Percentiles rank a stretch among this genome's conserved stretches.
These are phyloP conservation scores for Chitala chitala DNA, from an alignment of 2,113 vertebrate species.

Conservation along the genomic window DNA sequence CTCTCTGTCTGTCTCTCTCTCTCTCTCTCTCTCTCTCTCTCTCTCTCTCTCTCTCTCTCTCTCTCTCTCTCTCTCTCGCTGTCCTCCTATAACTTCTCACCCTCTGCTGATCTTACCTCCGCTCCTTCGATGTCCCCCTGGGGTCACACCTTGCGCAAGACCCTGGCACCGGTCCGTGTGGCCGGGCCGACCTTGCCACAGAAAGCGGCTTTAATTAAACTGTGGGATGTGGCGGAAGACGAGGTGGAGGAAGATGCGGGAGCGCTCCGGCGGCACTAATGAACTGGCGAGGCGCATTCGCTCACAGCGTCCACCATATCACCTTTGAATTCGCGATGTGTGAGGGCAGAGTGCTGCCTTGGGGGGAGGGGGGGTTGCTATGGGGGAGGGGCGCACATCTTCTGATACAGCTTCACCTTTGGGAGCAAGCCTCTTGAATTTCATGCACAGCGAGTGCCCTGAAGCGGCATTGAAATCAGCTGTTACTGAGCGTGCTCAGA, in stretches of 20 bases:
- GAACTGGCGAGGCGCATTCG: not conserved
- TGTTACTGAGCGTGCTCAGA: not conserved
- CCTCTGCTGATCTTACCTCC: no score
- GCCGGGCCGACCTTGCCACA: not conserved
- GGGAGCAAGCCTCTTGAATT: no score
- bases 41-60: not conserved
- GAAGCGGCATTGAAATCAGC: not conserved
- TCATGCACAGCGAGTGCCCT: not conserved
- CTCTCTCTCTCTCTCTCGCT: no score
- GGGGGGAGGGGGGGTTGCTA: not conserved
- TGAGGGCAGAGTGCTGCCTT: no score
- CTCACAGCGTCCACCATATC: not conserved
- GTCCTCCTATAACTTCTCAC: slow-evolving; percentile 24
- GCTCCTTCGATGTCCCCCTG: not conserved
- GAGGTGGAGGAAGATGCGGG: not conserved
- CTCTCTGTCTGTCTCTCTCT: no score
- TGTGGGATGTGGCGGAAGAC: not conserved
- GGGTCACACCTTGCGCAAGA: not conserved
- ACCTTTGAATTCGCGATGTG: not conserved
- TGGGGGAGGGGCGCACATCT: no score
- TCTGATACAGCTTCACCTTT: no score
- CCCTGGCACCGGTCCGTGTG: not conserved
- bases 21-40: slow-evolving; percentile 40
- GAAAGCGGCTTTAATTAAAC: not conserved
- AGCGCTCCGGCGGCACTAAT: not conserved